These are phyloP conservation scores for Rhopilema esculentum DNA, from an alignment of 30 jellyfish, hydroid and myxozoan species.

Conservation along the genomic window DNA sequence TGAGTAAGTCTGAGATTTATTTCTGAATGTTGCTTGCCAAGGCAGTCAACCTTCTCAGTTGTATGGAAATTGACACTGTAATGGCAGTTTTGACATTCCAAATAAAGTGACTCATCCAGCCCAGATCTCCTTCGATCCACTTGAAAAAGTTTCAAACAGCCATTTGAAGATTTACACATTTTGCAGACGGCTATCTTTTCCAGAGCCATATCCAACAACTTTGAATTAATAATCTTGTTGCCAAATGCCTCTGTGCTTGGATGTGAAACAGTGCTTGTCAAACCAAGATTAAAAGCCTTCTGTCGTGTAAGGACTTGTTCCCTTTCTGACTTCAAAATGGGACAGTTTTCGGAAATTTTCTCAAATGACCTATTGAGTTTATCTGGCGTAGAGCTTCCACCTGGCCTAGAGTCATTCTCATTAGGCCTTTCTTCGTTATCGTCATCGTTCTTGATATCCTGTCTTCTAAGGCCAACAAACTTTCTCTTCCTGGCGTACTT, in stretches of 20 bases:
- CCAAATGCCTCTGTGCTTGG: background rate
- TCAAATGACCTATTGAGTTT: constrained; percentile 7
- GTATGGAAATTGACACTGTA: constrained; percentile 8
- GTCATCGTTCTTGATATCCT: too few species aligned
- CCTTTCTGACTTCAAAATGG: constrained; percentile 3
- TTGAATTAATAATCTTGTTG: background rate
- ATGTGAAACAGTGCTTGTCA: background rate
- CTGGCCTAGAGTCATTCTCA: background rate
- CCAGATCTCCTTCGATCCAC: constrained; percentile 26
- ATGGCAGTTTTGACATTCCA: constrained; percentile 17
- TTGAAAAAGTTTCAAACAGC: constrained; percentile 20
- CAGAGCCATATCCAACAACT: constrained; percentile 11
- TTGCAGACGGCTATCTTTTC: constrained; percentile 25
- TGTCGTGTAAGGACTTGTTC: constrained; percentile 1
- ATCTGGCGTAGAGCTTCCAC: constrained; percentile 7
- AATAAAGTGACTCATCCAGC: constrained; percentile 16
- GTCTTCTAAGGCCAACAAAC: too few species aligned
- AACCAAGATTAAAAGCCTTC: background rate
- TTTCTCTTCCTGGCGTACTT: too few species aligned
- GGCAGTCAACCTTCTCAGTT: constrained; percentile 19
- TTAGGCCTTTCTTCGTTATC: background rate
- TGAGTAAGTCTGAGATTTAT: constrained; percentile 19
- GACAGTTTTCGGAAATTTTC: constrained; percentile 7
- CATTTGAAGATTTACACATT: constrained; percentile 12
- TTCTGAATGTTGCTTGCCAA: constrained; percentile 11